phyloP scores from a whole-genome alignment of 2,888 invertebrate genomes.

The Pyrochroa serraticornis region DNA sequence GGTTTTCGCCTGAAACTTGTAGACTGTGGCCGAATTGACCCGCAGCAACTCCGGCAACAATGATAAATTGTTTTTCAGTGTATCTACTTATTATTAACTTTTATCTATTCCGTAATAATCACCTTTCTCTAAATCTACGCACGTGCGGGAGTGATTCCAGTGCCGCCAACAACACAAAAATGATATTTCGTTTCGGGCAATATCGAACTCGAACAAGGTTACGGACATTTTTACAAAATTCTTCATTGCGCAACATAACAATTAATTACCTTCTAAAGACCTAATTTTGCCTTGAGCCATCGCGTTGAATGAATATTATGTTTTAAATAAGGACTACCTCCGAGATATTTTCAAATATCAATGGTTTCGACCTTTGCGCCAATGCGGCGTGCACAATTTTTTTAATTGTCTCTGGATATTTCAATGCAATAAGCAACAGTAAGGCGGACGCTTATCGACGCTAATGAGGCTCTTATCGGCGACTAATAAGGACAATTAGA shows the following conservation, averaged over 20 bases:
- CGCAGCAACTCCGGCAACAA: neutral
- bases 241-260: constrained; percentile 35
- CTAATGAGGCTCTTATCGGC: neutral
- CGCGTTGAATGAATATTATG: constrained; percentile 1
- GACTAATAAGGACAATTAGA: no score
- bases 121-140: constrained; percentile 31
- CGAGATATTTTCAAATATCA: constrained; percentile 21
- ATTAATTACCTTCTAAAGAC: constrained; percentile 28
- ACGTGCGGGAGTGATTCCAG: constrained; percentile 31
- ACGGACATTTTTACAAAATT: constrained; percentile 32
- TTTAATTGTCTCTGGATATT: neutral
- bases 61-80: constrained; percentile 33
- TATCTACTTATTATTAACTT: constrained; percentile 30
- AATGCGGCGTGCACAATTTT: neutral
- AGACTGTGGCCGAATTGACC: no score
- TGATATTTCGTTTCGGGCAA: constrained; percentile 35
- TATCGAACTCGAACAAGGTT: constrained; percentile 41
- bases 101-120: constrained; percentile 35
- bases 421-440: constrained; percentile 7
- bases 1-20: no score
- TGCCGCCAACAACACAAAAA: constrained; percentile 27
- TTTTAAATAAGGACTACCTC: constrained; percentile 21
- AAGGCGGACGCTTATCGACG: neutral
- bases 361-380: constrained; percentile 11
- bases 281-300: constrained; percentile 13